Evolutionary conservation across 2,113 vertebrate species (phyloP).

Genomic region (Octodon degus): DNA sequence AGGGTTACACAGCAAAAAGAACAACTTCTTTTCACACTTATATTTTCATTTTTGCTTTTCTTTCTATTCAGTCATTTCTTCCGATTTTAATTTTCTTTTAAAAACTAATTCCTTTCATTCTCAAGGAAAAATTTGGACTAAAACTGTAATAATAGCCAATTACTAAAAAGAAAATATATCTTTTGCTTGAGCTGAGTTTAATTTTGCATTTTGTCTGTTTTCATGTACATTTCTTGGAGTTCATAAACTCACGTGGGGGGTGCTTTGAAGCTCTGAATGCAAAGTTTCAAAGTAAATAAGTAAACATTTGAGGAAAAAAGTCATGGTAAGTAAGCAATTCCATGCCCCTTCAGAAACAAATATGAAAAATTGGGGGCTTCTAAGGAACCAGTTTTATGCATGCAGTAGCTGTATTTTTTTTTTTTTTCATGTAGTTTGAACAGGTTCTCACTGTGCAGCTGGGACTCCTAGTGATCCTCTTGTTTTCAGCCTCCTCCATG

Average conservation of each 20-base stretch:
- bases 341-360: background rate
- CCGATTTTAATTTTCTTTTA: conserved; percentile 8
- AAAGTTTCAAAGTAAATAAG: background rate
- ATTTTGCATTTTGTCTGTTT: background rate
- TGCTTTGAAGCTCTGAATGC: background rate
- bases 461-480: too few relatives aligned
- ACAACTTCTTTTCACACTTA: background rate
- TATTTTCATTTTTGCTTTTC: background rate
- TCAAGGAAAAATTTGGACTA: background rate
- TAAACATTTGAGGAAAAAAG: background rate
- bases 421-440: too few relatives aligned
- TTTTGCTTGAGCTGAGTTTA: conserved; percentile 21
- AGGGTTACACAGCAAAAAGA: background rate
- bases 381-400: background rate
- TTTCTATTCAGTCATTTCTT: background rate
- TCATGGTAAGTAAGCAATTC: conserved; percentile 30
- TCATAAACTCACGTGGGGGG: background rate
- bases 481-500: too few relatives aligned
- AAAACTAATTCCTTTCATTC: conserved; percentile 27
- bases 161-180: background rate
- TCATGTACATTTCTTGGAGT: background rate
- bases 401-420: background rate
- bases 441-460: too few relatives aligned
- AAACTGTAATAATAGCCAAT: conserved; percentile 4
- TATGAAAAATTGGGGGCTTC: background rate